phyloP scores from a whole-genome alignment of 1,140 invertebrate species.

The Drosophila tsacasi region DNA sequence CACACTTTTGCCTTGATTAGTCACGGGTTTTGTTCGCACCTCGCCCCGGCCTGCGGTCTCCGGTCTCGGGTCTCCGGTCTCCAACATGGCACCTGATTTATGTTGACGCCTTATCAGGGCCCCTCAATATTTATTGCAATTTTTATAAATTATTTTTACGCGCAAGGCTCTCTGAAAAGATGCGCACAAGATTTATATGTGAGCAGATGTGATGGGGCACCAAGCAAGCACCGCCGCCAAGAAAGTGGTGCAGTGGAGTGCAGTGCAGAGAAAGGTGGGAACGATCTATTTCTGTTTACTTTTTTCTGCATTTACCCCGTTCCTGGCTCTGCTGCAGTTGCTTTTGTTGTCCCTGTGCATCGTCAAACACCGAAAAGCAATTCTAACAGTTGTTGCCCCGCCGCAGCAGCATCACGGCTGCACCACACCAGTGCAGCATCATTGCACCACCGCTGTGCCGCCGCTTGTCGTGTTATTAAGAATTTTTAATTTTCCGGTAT shows the following conservation, averaged over 20 bases:
- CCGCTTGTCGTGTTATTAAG: slow-evolving; percentile 82
- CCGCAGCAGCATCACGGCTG: slow-evolving; percentile 17
- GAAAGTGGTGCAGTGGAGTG: slow-evolving; percentile 14
- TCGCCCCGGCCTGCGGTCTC: background rate
- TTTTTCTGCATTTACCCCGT: slow-evolving; percentile 1
- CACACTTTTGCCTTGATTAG: slow-evolving; percentile 75
- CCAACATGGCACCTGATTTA: slow-evolving; percentile 74
- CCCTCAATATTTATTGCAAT: slow-evolving; percentile 83
- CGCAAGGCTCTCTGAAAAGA: slow-evolving; percentile 23
- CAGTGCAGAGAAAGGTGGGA: slow-evolving; percentile 33
- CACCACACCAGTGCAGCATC: slow-evolving; percentile 17
- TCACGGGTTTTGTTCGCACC: slow-evolving; percentile 45
- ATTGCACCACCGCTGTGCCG: slow-evolving; percentile 56
- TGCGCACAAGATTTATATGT: slow-evolving; percentile 51
- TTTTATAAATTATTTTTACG: slow-evolving; percentile 60
- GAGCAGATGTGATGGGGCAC: slow-evolving; percentile 47
- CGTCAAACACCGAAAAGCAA: slow-evolving; percentile 74
- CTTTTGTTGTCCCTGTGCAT: slow-evolving; percentile 57
- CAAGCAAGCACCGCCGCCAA: background rate
- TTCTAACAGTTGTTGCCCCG: slow-evolving; percentile 75
- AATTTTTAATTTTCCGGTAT: slow-evolving; percentile 85
- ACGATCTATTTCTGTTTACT: slow-evolving; percentile 53
- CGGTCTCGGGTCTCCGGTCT: slow-evolving; percentile 11
- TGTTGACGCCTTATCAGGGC: slow-evolving; percentile 81
- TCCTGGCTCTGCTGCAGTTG: slow-evolving; percentile 11